These are phyloP conservation scores for Tokudaia muenninki DNA, from an alignment of 2,797 vertebrate species.

Conservation along the genomic window DNA sequence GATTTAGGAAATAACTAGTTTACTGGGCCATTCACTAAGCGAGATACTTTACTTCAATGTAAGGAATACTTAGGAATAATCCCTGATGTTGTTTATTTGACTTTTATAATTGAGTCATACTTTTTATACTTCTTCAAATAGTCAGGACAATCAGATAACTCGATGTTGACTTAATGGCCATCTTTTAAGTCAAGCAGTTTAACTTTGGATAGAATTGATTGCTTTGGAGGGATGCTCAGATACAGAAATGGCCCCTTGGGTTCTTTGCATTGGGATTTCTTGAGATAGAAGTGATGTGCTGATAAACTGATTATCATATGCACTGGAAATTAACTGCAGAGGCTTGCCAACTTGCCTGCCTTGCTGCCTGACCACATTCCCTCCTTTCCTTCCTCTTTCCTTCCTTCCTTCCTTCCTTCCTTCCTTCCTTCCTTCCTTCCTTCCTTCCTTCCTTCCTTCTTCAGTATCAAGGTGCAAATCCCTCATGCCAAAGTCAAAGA, in stretches of 20 bases:
- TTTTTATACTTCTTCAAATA: constrained; percentile 55
- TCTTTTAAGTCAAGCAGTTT: constrained; percentile 25
- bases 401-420: background rate
- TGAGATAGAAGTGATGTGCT: background rate
- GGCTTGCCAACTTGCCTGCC: background rate
- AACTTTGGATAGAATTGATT: background rate
- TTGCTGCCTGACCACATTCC: background rate
- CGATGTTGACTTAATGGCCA: background rate
- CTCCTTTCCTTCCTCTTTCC: background rate
- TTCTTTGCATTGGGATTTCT: background rate
- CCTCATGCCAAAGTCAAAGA: background rate
- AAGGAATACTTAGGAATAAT: background rate
- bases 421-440: background rate
- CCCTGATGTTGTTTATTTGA: background rate
- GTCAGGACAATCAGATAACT: background rate
- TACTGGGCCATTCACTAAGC: background rate
- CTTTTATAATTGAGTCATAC: background rate
- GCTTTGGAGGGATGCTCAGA: background rate
- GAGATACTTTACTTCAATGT: background rate
- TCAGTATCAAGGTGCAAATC: background rate
- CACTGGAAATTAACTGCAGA: background rate
- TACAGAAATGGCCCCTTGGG: background rate
- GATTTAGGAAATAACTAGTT: background rate
- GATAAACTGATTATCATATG: background rate
- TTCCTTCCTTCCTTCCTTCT: background rate